Base-by-base conservation (phyloP, 2,113 vertebrate genomes). In the Motacilla alba region DNA sequence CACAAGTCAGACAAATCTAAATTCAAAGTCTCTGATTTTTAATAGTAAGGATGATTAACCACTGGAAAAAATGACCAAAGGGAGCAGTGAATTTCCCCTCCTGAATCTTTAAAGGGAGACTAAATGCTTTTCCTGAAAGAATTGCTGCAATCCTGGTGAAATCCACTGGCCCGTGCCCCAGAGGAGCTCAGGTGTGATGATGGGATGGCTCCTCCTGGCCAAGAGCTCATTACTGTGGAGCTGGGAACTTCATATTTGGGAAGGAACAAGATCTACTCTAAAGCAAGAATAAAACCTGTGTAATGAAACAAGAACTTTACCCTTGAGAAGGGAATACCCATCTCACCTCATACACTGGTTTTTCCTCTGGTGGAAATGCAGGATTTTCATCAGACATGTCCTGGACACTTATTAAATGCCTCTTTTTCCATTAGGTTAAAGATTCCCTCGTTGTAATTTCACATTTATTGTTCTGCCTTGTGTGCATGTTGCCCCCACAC, bases 11-110 rank as follows among this genome's bases (percentile, higher is more conserved):
- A 41, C 60, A 87, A 92, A 69, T 6, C 59, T 39, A 52, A 95
- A 67, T 30, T 30, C 35, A 50, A 75, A 46, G 79, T n/a, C 33
- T 75, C 85, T 8, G 2, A 24, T 72, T 91, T 91, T 62, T 59
- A 88, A 60, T 11, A 70, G 43, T 49, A 88, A 86, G 85, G 85
- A 77, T 97, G 76, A 93, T 92, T 95, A 95, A 94, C 72, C 72
- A 83, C 72, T 68, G 87, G 70, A 31, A 91, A 90, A 95, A 91
- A 59, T 10, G 33, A 56, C 68, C 72, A 33, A 39, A 26, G 55
- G 47, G 76, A 92, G 44, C 76, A 77, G 46, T 83, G 59, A 77
- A 86, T 96, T 92, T 83, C 43, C 47, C 30, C 24, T 63, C 43
- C 2, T 73, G 50, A 88, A 88, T 13, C 43, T 72, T 88, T 58